Percentiles rank a stretch among this genome's conserved stretches.
Conservation (phyloP, 2,113 vertebrate species). For the Mormyrus iriodes region DNA sequence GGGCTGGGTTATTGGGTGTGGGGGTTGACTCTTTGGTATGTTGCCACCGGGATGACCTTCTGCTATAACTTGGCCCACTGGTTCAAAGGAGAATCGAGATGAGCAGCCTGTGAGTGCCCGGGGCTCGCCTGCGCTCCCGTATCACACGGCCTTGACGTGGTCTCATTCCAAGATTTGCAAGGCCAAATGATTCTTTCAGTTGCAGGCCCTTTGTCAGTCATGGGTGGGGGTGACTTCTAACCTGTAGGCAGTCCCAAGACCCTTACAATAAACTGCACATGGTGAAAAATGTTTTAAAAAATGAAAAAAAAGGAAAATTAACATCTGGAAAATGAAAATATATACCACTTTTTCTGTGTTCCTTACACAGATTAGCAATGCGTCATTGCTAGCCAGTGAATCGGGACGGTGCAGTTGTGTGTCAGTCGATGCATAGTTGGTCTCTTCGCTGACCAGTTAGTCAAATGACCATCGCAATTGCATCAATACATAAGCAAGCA, state of each 20-base stretch:
- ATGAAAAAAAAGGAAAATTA: background rate
- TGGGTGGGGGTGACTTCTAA: background rate
- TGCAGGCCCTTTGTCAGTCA: background rate
- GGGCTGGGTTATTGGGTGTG: conserved; percentile 30
- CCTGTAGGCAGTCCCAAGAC: conserved; percentile 17
- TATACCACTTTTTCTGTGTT: background rate
- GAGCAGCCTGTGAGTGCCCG: background rate
- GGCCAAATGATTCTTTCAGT: background rate
- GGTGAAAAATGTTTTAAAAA: background rate
- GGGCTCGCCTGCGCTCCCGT: conserved; percentile 17
- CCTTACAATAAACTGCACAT: background rate
- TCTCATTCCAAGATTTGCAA: conserved; percentile 27
- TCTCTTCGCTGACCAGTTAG: background rate
- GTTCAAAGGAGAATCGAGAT: background rate
- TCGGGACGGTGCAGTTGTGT: background rate
- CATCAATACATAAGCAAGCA: background rate
- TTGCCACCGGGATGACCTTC: conserved; percentile 28
- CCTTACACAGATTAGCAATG: background rate
- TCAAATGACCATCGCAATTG: background rate
- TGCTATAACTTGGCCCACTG: background rate
- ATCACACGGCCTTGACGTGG: conserved; percentile 36
- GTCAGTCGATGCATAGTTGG: background rate
- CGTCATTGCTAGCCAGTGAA: background rate
- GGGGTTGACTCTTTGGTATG: background rate
- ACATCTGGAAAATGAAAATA: background rate